phyloP scores from a whole-genome alignment of 2,113 vertebrate genomes.

The Cynoglossus semilaevis region DNA sequence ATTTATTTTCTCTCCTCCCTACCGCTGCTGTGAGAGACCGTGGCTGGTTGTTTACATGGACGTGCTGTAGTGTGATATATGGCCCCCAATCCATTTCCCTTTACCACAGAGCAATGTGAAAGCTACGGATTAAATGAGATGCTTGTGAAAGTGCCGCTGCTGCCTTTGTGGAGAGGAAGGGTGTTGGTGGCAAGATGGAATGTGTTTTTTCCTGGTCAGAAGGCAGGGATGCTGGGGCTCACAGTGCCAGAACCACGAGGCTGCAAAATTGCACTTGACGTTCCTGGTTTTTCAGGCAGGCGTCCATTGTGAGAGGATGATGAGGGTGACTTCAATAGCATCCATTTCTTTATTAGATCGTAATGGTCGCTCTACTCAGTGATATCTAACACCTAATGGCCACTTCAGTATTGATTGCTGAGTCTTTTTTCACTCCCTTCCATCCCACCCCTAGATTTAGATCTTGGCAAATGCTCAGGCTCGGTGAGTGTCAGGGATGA shows the following conservation, averaged over 20 bases:
- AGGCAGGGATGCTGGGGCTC: background rate
- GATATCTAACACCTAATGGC: slow-evolving; percentile 54
- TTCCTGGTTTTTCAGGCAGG: slow-evolving; percentile 22
- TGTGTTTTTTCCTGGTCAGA: background rate
- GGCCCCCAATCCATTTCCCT: background rate
- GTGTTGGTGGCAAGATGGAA: background rate
- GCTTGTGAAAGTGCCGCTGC: slow-evolving; percentile 6
- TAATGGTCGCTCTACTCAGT: slow-evolving; percentile 63
- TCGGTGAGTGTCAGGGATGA: slow-evolving; percentile 8
- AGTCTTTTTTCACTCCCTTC: background rate
- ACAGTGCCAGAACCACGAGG: slow-evolving; percentile 29
- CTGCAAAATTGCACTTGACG: slow-evolving; percentile 49
- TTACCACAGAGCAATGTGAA: background rate
- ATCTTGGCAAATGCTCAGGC: slow-evolving; percentile 51
- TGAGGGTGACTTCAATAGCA: slow-evolving; percentile 39
- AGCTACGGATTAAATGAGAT: background rate
- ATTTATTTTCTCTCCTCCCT: background rate
- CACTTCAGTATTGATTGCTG: slow-evolving; percentile 58
- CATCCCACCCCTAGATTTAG: slow-evolving; percentile 46
- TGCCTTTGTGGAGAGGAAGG: background rate
- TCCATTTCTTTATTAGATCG: slow-evolving; percentile 67
- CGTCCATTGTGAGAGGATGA: slow-evolving; percentile 37
- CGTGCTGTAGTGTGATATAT: slow-evolving; percentile 4
- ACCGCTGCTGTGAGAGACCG: background rate
- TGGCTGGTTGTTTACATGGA: slow-evolving; percentile 6